These are phyloP conservation scores for Podilymbus podiceps DNA, from an alignment of 2,113 vertebrate species.

Conservation along the genomic window DNA sequence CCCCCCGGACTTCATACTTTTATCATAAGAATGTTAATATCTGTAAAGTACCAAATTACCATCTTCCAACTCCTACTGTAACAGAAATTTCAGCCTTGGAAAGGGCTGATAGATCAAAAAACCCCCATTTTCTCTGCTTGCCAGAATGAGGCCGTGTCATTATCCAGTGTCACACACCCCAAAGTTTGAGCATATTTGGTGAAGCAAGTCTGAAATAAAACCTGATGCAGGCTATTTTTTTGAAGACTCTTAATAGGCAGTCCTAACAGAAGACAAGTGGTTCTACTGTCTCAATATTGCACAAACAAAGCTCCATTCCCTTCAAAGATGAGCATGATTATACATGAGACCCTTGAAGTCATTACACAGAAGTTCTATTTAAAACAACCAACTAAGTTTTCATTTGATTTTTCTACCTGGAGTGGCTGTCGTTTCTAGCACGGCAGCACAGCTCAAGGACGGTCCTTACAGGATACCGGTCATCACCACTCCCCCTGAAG, in stretches of 20 bases:
- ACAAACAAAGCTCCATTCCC: background rate
- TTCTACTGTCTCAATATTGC: background rate
- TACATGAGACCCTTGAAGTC: background rate
- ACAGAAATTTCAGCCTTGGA: background rate
- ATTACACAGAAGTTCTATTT: background rate
- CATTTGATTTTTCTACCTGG: background rate
- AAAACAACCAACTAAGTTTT: background rate
- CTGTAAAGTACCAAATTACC: background rate
- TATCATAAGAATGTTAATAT: too few relatives aligned
- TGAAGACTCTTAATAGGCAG: background rate
- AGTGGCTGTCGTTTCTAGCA: background rate
- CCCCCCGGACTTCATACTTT: background rate
- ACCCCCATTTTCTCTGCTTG: background rate
- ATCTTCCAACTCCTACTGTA: background rate
- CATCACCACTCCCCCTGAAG: background rate
- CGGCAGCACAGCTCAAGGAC: fast-evolving
- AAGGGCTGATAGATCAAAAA: background rate
- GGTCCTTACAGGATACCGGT: background rate
- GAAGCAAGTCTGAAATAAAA: background rate
- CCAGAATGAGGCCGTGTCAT: background rate
- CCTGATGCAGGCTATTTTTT: background rate
- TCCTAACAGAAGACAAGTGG: background rate
- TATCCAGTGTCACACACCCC: background rate
- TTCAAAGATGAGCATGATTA: background rate
- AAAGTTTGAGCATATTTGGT: background rate